Evolutionary conservation across 2,888 invertebrate genomes (phyloP).

Genomic region (Cylindroiulus punctatus): DNA sequence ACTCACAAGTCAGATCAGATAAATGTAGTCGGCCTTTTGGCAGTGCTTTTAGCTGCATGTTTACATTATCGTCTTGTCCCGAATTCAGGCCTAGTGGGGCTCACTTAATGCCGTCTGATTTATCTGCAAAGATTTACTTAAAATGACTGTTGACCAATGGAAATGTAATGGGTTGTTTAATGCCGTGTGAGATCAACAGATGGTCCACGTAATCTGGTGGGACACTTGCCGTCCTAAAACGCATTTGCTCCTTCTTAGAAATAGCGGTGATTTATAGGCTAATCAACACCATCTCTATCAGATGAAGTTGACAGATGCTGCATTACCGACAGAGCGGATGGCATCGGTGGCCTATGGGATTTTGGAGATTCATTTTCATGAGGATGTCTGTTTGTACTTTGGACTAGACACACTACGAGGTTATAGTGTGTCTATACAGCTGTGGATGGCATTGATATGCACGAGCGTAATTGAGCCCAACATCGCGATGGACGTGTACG

Average conservation of each 20-base stretch:
- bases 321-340: neutral
- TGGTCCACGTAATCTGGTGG: neutral
- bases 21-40: neutral
- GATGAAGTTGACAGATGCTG: constrained; percentile 22
- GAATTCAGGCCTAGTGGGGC: neutral
- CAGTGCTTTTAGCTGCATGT: neutral
- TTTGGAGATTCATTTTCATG: constrained; percentile 11
- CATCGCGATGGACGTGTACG: neutral
- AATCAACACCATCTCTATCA: constrained; percentile 33
- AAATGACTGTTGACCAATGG: neutral
- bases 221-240: neutral
- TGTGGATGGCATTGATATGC: neutral
- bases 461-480: neutral
- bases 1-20: neutral
- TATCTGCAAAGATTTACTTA: neutral
- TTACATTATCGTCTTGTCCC: neutral
- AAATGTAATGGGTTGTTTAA: neutral
- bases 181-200: constrained; percentile 25
- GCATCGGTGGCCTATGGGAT: neutral
- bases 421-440: neutral
- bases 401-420: neutral
- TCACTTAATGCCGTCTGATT: neutral
- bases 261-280: constrained; percentile 4
- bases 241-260: neutral
- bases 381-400: neutral